Conservation (phyloP, 2,888 invertebrate genomes). For the Cataglyphis altisquamis region DNA sequence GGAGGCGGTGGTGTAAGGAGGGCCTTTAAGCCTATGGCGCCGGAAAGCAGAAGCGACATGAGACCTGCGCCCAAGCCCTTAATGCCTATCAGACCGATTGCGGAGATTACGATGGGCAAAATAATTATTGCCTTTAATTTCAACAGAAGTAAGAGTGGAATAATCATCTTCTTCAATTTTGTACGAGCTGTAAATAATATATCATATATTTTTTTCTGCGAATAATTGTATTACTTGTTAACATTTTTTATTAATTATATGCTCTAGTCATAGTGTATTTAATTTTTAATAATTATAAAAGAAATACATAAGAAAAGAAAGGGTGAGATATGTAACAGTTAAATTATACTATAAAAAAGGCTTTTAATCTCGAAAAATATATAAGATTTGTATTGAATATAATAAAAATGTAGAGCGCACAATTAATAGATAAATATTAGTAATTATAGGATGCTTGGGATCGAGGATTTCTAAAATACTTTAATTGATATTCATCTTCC, state of each 20-base stretch:
- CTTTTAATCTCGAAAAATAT: not conserved
- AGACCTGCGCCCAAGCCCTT: slow-evolving; percentile 90
- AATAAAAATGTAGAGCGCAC: not conserved
- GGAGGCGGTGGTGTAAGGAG: slow-evolving; percentile 81
- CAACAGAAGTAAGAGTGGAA: slow-evolving; percentile 89
- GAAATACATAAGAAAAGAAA: not conserved
- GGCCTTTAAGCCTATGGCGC: slow-evolving; percentile 84
- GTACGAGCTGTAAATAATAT: slow-evolving; percentile 85
- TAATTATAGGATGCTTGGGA: slow-evolving; percentile 19
- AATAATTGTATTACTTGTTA: not conserved
- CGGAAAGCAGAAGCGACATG: slow-evolving; percentile 89
- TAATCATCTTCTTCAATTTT: slow-evolving; percentile 88
- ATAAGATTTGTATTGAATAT: not conserved
- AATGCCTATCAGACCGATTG: slow-evolving; percentile 89
- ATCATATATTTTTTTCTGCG: not conserved
- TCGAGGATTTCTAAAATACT: slow-evolving; percentile 60
- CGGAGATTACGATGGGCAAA: slow-evolving; percentile 88
- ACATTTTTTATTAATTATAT: not conserved
- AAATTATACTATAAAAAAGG: not conserved
- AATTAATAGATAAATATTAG: slow-evolving; percentile 56
- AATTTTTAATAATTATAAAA: not conserved
- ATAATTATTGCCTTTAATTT: slow-evolving; percentile 89
- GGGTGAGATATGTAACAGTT: not conserved
- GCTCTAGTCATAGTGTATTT: not conserved
- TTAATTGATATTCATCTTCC: slow-evolving; percentile 78